phyloP scores from a whole-genome alignment of 2,888 invertebrate species.

The Amblyjoppa proteus region DNA sequence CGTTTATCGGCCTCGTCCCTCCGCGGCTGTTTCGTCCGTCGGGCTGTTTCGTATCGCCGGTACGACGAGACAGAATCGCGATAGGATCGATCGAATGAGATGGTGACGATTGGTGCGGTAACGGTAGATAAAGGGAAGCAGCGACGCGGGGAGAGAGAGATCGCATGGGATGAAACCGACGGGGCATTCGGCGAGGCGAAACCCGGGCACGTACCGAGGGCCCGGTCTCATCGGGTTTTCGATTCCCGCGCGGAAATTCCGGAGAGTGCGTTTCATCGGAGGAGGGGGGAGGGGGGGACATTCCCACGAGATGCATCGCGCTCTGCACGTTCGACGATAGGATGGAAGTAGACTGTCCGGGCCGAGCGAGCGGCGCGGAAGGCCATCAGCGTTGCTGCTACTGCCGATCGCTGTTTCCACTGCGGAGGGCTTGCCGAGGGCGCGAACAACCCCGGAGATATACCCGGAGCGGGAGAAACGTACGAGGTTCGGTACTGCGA shows the following conservation, averaged over 20 bases:
- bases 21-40: neutral
- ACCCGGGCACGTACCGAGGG: slow-evolving; percentile 49
- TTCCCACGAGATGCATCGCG: slow-evolving; percentile 63
- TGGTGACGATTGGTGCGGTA: neutral
- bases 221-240: slow-evolving; percentile 65
- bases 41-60: neutral
- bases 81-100: slow-evolving; percentile 5
- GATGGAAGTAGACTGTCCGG: slow-evolving; percentile 28
- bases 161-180: neutral
- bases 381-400: slow-evolving; percentile 30
- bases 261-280: slow-evolving; percentile 62
- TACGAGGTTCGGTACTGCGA: neutral
- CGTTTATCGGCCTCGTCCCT: neutral
- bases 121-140: slow-evolving; percentile 4
- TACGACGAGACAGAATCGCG: neutral
- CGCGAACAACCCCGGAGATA: neutral
- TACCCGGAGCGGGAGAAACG: neutral
- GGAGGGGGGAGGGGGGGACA: slow-evolving; percentile 25
- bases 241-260: slow-evolving; percentile 62
- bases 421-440: slow-evolving; percentile 1
- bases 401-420: neutral
- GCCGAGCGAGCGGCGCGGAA: slow-evolving; percentile 27
- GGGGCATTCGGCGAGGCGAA: slow-evolving; percentile 14
- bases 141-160: neutral
- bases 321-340: slow-evolving; percentile 47